Base-by-base conservation (phyloP, 2,888 invertebrate species). In the Acronicta leporina region DNA sequence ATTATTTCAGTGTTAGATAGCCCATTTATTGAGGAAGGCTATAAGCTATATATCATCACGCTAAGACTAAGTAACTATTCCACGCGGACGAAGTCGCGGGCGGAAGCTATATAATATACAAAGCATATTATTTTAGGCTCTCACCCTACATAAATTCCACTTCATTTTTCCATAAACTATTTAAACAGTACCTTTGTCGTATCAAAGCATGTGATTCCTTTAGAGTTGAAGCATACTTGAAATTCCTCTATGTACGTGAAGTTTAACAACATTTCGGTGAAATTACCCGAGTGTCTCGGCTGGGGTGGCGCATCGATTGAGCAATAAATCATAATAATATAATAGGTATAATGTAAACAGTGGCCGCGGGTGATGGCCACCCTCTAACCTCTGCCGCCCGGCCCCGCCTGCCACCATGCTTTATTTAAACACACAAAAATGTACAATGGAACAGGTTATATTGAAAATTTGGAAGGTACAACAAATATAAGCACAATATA, bases 301-400 rank as follows among this genome's bases (percentile, higher is more conserved):
- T 74, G 71, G 76, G 78, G 81, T 78, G 84, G 82, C 80, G 82
- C 88, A 88, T 90, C 92, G 91, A 93, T 92, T 90, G 87, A 92
- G 91, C 82, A 89, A 92, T 92, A 92, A 92, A 92, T 93, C 91
- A 92, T 89, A 88, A 89, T 89, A 89, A 90, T 90, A 91, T 91
- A 90, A 92, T 92, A 89, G 88, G 85, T 87, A 85, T 87, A 90
- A 89, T 87, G 89, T 91, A 92, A 92, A 92, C 91, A 91, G 87
- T 81, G 81, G 77, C 79, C 84, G 80, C 73, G 83, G 85, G 82
- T 80, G 83, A 74, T 71, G 76, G 68, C 77, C 80, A 72, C 80
- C 76, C 74, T 42, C 69, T 76, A 68, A 66, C 77, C 77, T 79
- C 60, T 63, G 59, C 51, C 61, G 46, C 59, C 56, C 48, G 53